phyloP scores from a whole-genome alignment of 2,888 invertebrate species.

The Ptychoptera albimana region DNA sequence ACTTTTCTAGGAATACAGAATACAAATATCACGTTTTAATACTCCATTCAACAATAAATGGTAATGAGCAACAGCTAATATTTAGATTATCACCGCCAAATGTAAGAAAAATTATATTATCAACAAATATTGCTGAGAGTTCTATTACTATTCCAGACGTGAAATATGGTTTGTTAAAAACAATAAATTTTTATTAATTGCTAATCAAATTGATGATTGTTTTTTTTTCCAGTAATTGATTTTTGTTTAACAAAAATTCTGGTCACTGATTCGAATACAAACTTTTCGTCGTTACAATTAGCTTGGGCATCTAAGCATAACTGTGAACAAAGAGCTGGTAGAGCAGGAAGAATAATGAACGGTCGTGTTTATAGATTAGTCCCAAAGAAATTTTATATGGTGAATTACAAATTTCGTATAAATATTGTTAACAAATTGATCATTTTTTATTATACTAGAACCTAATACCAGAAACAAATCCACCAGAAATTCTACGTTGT shows the following conservation, averaged over 20 bases:
- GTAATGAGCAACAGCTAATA: slow-evolving; percentile 53
- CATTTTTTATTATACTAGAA: slow-evolving; percentile 24
- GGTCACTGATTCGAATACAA: slow-evolving; percentile 56
- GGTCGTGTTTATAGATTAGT: slow-evolving; percentile 78
- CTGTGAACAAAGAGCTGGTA: slow-evolving; percentile 77
- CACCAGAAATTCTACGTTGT: slow-evolving; percentile 64
- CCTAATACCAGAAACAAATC: slow-evolving; percentile 35
- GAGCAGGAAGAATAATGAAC: slow-evolving; percentile 75
- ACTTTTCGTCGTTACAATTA: slow-evolving; percentile 47
- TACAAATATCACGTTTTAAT: slow-evolving; percentile 20
- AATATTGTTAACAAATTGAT: not conserved
- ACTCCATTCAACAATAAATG: slow-evolving; percentile 62
- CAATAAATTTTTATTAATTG: not conserved
- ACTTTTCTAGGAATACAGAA: not conserved
- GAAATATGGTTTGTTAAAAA: slow-evolving; percentile 37
- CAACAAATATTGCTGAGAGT: slow-evolving; percentile 87
- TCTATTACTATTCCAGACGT: slow-evolving; percentile 82
- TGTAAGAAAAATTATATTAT: slow-evolving; percentile 64
- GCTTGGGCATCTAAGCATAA: slow-evolving; percentile 83
- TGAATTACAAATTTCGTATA: slow-evolving; percentile 13
- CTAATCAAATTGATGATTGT: not conserved
- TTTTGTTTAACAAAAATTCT: slow-evolving; percentile 81
- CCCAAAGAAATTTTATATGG: slow-evolving; percentile 44
- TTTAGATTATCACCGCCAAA: slow-evolving; percentile 26
- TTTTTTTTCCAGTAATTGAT: slow-evolving; percentile 54